These are phyloP conservation scores for Rhineura floridana DNA, from an alignment of 2,113 vertebrate species.

Conservation along the genomic window DNA sequence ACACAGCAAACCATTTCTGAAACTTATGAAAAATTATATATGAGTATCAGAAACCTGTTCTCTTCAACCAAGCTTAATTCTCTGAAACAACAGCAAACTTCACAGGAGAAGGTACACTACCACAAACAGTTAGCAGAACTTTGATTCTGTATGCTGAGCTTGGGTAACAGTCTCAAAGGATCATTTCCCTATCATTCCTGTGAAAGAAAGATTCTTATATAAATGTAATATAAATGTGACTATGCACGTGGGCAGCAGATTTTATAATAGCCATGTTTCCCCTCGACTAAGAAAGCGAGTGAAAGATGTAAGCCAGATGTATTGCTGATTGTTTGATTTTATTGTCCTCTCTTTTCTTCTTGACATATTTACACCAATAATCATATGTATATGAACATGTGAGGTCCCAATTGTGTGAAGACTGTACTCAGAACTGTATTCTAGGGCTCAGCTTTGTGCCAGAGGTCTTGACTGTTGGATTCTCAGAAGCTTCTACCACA, in stretches of 20 bases:
- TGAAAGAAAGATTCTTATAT: slow-evolving; percentile 27
- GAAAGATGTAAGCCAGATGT: slow-evolving; percentile 64
- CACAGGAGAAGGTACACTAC: neutral
- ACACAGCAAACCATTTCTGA: neutral
- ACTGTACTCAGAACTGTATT: slow-evolving; percentile 27
- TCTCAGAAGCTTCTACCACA: slow-evolving; percentile 33
- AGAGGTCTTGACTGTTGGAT: slow-evolving; percentile 13
- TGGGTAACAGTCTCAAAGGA: slow-evolving; percentile 3
- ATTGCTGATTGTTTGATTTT: slow-evolving; percentile 30
- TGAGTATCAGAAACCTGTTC: neutral
- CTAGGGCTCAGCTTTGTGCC: neutral
- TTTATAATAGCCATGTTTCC: slow-evolving; percentile 57
- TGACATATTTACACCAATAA: slow-evolving; percentile 53
- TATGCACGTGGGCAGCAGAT: slow-evolving; percentile 25
- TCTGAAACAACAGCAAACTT: neutral
- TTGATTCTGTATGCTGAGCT: slow-evolving; percentile 18
- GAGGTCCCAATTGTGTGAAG: slow-evolving; percentile 26
- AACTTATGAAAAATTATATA: neutral
- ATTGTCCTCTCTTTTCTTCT: slow-evolving; percentile 38
- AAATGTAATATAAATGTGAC: slow-evolving; percentile 32
- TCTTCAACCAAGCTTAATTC: neutral
- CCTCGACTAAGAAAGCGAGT: slow-evolving; percentile 15
- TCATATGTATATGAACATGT: slow-evolving; percentile 34
- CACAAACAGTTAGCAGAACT: slow-evolving; percentile 7
- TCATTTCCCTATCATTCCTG: slow-evolving; percentile 31